phyloP scores from a whole-genome alignment of 2,113 vertebrate species.

The Eupsittula cactorum region DNA sequence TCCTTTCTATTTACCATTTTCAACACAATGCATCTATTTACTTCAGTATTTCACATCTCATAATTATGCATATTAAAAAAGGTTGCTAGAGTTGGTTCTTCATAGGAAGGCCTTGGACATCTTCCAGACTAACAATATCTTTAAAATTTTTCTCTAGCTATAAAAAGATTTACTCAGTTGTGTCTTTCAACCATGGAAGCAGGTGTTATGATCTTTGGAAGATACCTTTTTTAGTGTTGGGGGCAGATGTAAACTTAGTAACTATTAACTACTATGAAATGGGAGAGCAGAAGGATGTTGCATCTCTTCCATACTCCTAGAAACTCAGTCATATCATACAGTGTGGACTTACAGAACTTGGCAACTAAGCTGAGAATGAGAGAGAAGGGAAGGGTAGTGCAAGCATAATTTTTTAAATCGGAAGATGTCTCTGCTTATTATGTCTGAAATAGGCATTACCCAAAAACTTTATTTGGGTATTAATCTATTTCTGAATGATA shows the following conservation, averaged over 20 bases:
- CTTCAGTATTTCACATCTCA: background rate
- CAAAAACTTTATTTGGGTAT: background rate
- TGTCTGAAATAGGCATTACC: background rate
- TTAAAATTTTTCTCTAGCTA: background rate
- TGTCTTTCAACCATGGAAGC: background rate
- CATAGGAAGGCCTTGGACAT: background rate
- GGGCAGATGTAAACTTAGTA: background rate
- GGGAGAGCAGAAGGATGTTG: accelerated
- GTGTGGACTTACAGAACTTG: background rate
- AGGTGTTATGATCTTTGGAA: background rate
- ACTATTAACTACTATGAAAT: background rate
- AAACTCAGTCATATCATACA: background rate
- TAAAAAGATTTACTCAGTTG: background rate
- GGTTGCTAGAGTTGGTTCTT: background rate
- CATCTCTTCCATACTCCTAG: background rate
- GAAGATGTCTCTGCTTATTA: background rate
- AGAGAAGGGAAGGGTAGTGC: background rate
- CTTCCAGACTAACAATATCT: background rate
- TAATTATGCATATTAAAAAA: background rate
- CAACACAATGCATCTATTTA: background rate
- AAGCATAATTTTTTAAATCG: background rate
- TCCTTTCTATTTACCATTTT: background rate
- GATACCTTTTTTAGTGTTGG: background rate
- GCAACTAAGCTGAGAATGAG: background rate
- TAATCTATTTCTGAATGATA: background rate